Evolutionary conservation across 2,797 vertebrate species (phyloP), one percentile per base, ranked within the genome.

Genomic region (Distichodus sexfasciatus): DNA sequence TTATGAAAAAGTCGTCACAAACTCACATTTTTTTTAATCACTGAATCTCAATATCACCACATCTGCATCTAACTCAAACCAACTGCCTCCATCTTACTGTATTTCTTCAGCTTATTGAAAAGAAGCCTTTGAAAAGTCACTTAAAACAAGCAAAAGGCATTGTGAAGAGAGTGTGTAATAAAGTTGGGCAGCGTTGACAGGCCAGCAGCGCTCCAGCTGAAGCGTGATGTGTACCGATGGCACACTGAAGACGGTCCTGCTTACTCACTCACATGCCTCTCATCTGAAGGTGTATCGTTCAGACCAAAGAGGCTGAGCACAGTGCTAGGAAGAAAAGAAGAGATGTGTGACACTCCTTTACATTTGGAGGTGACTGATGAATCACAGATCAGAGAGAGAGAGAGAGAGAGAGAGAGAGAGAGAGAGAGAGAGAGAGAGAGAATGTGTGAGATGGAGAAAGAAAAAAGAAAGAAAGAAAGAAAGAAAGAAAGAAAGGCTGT

Each of bases 101-200:
- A 82, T 78, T 40, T 0, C 40, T 36, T 6, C 40, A 36, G 71
- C 50, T 71, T 80, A 83, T 69, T 54, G 65, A 51, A 24, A 31
- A 24, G 60, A 76, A 78, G 83, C 75, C 57, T 66, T 75, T 75
- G 66, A 41, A 79, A 80, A 84, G 81, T 66, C 66, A 77, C 21
- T 43, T 79, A 81, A 69, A 85, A 79, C n/a, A n/a, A 9, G 29
- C 17, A 65, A 74, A 76, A 59, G 76, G 76, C 1, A n/a, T n/a
- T n/a, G n/a, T 28, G 1, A 28, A 28, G 26, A 26, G 6, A 15
- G 6, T 33, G 4, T 60, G 23, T 26, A 28, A 43, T 60, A 60
- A 17, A 43, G 14, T 28, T 28, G 11, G 19, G 6, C 21, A 59
- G 21, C 29, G 11, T 3, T 11, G 21, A 17, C 54, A 72, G 79